Percentiles rank a stretch among this genome's conserved stretches.
Conservation (phyloP, 2,888 invertebrate genomes). For the Oscheius sp. region DNA sequence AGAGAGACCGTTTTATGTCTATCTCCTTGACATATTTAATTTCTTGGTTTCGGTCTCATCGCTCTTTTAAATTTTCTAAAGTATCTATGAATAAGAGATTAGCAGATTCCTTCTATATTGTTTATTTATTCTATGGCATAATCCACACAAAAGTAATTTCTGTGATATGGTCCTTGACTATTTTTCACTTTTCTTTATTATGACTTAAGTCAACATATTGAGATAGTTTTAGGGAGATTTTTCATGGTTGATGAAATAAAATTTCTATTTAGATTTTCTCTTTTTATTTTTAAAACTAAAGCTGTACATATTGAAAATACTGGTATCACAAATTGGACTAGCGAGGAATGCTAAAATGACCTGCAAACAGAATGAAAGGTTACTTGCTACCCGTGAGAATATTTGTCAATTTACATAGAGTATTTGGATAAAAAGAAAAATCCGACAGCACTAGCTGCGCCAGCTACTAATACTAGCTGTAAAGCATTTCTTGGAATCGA, state of each 20-base stretch:
- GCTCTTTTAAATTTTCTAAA: too few relatives aligned
- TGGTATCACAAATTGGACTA: background rate
- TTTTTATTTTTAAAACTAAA: too few relatives aligned
- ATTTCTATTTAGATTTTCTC: too few relatives aligned
- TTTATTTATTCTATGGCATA: conserved; percentile 9
- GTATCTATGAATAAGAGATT: conserved; percentile 6
- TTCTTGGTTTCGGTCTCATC: conserved; percentile 16
- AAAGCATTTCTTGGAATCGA: conserved; percentile 48
- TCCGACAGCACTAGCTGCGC: conserved; percentile 47
- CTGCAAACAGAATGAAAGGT: background rate
- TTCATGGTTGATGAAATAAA: conserved; percentile 30
- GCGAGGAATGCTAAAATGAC: background rate
- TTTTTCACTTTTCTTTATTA: background rate
- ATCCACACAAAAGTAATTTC: background rate
- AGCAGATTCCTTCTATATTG: background rate
- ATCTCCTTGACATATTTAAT: background rate
- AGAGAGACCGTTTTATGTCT: too few relatives aligned
- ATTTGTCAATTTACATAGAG: background rate
- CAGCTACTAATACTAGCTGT: conserved; percentile 49
- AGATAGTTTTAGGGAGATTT: conserved; percentile 13
- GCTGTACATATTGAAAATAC: background rate
- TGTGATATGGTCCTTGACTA: conserved; percentile 18
- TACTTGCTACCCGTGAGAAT: background rate
- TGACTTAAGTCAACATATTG: conserved; percentile 22
- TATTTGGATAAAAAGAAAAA: conserved; percentile 48